Conservation (phyloP, 53 echinoderm and acorn worm species). For the Apostichopus leukothele region DNA sequence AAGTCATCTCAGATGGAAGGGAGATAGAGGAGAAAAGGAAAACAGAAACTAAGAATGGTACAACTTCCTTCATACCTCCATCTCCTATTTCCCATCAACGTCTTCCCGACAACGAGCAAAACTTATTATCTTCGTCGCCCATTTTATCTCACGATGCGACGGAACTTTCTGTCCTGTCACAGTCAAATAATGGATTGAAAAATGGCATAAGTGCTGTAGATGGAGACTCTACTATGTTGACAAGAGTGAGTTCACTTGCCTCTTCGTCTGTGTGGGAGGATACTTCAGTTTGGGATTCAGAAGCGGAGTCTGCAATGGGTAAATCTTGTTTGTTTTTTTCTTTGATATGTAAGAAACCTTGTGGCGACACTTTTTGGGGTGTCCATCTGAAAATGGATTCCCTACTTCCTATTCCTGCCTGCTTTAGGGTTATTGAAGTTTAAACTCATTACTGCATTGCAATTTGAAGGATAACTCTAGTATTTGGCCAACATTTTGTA, state of each 20-base stretch:
- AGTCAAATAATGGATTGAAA: not conserved
- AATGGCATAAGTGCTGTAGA: not conserved
- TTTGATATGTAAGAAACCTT: too few species aligned
- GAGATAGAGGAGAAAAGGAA: not conserved
- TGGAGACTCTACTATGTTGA: constrained; percentile 12
- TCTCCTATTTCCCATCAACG: constrained; percentile 5
- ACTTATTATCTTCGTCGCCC: not conserved
- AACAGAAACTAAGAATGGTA: not conserved
- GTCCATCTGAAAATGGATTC: too few species aligned
- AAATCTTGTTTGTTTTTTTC: too few species aligned
- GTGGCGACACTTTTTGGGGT: too few species aligned
- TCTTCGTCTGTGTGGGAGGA: not conserved
- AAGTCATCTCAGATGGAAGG: too few species aligned
- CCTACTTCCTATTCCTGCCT: too few species aligned
- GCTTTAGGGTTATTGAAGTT: too few species aligned
- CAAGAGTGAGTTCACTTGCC: not conserved
- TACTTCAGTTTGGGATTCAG: constrained; percentile 10
- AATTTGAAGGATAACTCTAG: too few species aligned
- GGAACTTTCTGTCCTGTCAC: not conserved
- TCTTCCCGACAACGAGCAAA: not conserved
- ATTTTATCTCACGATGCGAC: not conserved
- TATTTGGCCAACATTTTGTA: too few species aligned
- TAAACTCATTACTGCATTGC: too few species aligned
- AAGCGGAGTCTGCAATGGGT: not conserved
- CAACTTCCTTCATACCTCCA: not conserved